Percentiles rank a stretch among this genome's conserved stretches.
Evolutionary conservation across 2,888 invertebrate genomes (phyloP).

Genomic region (Drosophila cognata): DNA sequence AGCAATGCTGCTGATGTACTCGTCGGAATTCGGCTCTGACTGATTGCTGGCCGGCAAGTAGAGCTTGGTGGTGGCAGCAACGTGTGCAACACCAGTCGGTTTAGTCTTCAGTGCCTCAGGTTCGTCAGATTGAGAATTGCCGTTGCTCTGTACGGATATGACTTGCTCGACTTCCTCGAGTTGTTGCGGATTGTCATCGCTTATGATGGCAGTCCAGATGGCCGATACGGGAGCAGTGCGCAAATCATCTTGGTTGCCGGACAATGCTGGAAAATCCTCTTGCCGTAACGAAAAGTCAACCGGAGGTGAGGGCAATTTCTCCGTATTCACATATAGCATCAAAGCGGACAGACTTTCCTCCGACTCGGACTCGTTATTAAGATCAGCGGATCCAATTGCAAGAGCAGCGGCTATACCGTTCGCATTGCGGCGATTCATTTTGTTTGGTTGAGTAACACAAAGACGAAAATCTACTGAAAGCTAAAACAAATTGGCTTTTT

Average conservation of each 20-base stretch:
- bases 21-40: conserved; percentile 4
- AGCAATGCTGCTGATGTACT: too few species aligned
- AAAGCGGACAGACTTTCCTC: conserved; percentile 7
- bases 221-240: conserved; percentile 28
- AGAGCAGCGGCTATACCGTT: conserved; percentile 45
- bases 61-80: conserved; percentile 18
- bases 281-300: conserved; percentile 53
- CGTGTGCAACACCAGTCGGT: conserved; percentile 12
- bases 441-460: not conserved
- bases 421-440: conserved; percentile 59
- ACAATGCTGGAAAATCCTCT: conserved; percentile 67
- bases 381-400: conserved; percentile 27
- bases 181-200: conserved; percentile 31
- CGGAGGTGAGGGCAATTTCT: conserved; percentile 19
- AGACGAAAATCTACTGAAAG: conserved; percentile 6
- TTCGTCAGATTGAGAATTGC: conserved; percentile 1
- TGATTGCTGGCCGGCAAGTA: not conserved
- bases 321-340: conserved; percentile 56
- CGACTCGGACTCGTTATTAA: conserved; percentile 25
- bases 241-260: conserved; percentile 34
- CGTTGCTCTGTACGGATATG: not conserved
- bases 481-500: conserved; percentile 18
- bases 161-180: conserved; percentile 1
- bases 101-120: not conserved
- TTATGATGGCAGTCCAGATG: conserved; percentile 56